phyloP scores from a whole-genome alignment of 2,113 vertebrate genomes.

The Monopterus albus region DNA sequence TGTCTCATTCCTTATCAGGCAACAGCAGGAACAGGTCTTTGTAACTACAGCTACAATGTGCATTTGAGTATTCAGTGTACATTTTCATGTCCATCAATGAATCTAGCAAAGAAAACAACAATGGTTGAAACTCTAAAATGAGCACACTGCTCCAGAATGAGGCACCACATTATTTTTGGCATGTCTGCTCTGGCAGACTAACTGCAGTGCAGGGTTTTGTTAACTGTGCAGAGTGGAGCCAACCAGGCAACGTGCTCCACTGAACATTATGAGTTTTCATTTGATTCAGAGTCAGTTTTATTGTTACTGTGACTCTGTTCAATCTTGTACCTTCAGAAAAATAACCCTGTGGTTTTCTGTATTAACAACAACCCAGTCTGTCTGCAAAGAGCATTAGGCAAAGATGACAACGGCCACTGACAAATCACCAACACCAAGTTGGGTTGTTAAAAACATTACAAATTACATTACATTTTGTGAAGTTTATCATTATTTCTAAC shows the following conservation, averaged over 20 bases:
- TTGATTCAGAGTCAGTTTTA: slow-evolving; percentile 10
- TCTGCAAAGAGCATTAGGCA: neutral
- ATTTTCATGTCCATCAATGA: neutral
- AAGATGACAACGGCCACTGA: neutral
- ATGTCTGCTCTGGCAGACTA: slow-evolving; percentile 39
- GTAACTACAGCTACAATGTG: neutral
- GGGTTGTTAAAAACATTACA: neutral
- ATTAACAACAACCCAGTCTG: neutral
- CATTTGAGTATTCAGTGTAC: neutral
- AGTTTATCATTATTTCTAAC: slow-evolving; percentile 24
- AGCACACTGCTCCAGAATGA: slow-evolving; percentile 32
- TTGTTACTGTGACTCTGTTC: neutral
- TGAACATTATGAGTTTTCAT: slow-evolving; percentile 18
- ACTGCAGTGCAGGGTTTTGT: slow-evolving; percentile 43
- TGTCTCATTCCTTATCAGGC: neutral
- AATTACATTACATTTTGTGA: no score
- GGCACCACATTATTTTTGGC: slow-evolving; percentile 43
- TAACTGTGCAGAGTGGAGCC: slow-evolving; percentile 20
- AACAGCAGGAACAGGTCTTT: neutral
- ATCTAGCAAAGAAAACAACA: slow-evolving; percentile 1
- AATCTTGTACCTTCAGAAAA: neutral
- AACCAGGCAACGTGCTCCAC: slow-evolving; percentile 16
- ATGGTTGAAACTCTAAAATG: slow-evolving; percentile 16
- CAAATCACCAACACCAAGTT: neutral
- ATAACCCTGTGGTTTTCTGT: neutral